Evolutionary conservation across 1,140 invertebrate species (phyloP), one percentile per base, ranked within the genome.

Genomic region (Leptopilina boulardi): DNA sequence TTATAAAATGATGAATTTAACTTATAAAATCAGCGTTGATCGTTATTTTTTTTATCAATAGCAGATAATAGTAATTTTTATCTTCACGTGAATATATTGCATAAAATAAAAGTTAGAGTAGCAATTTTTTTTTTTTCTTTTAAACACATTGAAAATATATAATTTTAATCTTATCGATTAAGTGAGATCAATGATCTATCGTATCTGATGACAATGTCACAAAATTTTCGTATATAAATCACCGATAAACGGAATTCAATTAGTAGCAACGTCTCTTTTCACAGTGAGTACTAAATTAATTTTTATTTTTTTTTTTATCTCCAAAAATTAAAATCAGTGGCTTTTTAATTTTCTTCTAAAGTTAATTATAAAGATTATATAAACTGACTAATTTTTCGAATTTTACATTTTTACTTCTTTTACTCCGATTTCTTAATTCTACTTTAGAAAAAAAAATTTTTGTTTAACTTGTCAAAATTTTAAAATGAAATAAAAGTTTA

Each of bases 101-200:
- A 15, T 30, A 30, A 23, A 13, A n/a, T 23, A 23, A 10, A 3
- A 34, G 23, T 10, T 15, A 9, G 21, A 30, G 13, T 15, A 30
- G 56, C 13, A 6, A 26, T 26, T 66, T 30, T 26, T 59, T 59
- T 66, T 66, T 73, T 41, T 30, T 26, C 21, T 19, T 38, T 38
- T 9, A 38, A 79, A 74, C 71, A 56, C 19, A 44, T 34, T 19
- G 56, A n/a, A 41, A 38, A 42, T 34, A n/a, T n/a, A 6, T 44
- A 30, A 74, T 11, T 42, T 18, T 82, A 79, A 82, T 82, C 80
- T 82, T 77, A 82, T 82, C 80, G 19, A 21, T 0, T 44, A 74
- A 47, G 11, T 18, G 26, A 71, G 42, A 71, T 56, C 44, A 26
- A 23, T 34, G 77, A 78, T 71, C 41, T 73, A 70, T 30, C 70